Evolutionary conservation across 2,113 vertebrate genomes (phyloP), one percentile per base, ranked within the genome.

Genomic region (Meles meles): DNA sequence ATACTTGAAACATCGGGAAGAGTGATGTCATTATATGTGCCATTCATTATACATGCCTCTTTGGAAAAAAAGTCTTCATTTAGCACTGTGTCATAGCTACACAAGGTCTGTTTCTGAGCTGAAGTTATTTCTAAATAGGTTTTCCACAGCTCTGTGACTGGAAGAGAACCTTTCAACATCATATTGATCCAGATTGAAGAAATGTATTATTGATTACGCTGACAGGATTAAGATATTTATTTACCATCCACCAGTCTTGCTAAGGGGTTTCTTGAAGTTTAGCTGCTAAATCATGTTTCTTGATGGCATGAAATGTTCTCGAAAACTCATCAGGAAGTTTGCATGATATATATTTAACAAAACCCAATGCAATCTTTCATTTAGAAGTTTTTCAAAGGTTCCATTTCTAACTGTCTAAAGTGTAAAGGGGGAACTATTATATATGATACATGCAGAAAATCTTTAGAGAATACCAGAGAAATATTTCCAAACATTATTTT

Each of bases 61-160:
- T 52, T 94, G 37, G 81, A 88, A 97, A 92, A 55, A 25, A 71
- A 65, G 29, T 27, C 29, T 93, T 93, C 12, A 93, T 52, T 93
- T 91, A 59, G 76, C 34, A 76, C 34, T 63, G 34, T 92, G 57
- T 92, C 74, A 79, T 49, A 81, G 17, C 27, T 74, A 63, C 42
- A 65, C 47, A 86, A 44, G 13, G 1, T 82, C 49, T 83, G 14
- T 97, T 88, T 79, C 49, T 81, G 85, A 89, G 65, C 92, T 80
- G 57, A 92, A 67, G 39, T 74, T 74, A 59, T 85, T 94, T 96
- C 20, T n/a, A 42, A 89, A 69, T 83, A 79, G 71, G 63, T 37
- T 89, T 84, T 39, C 34, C 47, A 63, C 76, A 63, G 34, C 49
- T 88, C 31, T 77, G 83, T 72, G 55, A 92, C 83, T 15, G 14